These are phyloP conservation scores for Sebastolobus altivelis DNA, from an alignment of 2,797 vertebrate genomes.

Conservation along the genomic window DNA sequence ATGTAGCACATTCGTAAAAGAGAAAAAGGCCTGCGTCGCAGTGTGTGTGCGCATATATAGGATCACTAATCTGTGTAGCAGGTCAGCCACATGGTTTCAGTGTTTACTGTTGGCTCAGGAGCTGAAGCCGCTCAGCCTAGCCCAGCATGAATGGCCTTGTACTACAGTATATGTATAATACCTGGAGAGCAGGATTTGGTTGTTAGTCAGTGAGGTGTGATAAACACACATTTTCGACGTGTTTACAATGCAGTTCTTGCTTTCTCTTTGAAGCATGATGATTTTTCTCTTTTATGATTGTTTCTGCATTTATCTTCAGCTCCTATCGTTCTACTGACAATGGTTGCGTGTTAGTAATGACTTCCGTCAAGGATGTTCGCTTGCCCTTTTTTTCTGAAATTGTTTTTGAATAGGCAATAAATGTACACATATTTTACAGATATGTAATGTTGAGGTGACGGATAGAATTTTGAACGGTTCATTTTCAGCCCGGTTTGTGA, in stretches of 20 bases:
- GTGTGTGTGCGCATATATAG: slow-evolving; percentile 4
- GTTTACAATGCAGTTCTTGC: neutral
- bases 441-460: neutral
- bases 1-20: neutral
- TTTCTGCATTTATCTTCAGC: neutral
- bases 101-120: slow-evolving; percentile 46
- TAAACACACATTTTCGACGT: neutral
- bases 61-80: slow-evolving; percentile 46
- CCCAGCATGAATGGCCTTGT: slow-evolving; percentile 1
- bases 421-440: neutral
- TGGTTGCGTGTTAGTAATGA: neutral
- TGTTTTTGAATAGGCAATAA: neutral
- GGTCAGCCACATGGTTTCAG: slow-evolving; percentile 41
- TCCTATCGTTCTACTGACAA: neutral
- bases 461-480: neutral
- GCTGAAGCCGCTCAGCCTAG: slow-evolving; percentile 28
- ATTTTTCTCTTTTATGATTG: neutral
- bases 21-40: neutral
- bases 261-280: neutral
- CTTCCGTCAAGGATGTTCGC: neutral
- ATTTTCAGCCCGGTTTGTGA: slow-evolving; percentile 9
- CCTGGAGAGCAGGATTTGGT: neutral
- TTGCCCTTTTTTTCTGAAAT: neutral
- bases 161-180: neutral
- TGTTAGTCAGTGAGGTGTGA: neutral